Evolutionary conservation across 2,888 invertebrate species (phyloP), one percentile per base, ranked within the genome.

Genomic region (Laspeyria flexula): DNA sequence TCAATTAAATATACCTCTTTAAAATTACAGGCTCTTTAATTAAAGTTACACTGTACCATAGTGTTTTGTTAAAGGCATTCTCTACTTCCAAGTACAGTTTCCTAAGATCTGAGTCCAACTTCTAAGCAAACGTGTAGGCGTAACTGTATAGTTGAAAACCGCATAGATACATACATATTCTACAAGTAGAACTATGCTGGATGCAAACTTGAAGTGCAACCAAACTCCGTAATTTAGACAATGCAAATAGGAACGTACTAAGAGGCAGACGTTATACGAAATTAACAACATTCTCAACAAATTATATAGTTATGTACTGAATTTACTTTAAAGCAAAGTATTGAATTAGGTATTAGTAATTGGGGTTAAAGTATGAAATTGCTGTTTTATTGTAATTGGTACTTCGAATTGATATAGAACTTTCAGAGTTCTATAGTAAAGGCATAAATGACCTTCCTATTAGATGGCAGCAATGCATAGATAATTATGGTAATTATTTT

Each of bases 201-300:
- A 47, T 39, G 31, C 40, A 49, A 51, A 53, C 39, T 38, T 35
- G 12, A 38, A 35, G 4, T n/a, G 38, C 39, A 42, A 43, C 39
- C 52, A 43, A 35, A 29, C 42, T 31, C 57, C 50, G 44, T 60
- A 48, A 52, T 64, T 58, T 55, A 52, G 29, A 34, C 37, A 34
- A 35, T 42, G 53, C 47, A 49, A 59, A 55, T 60, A 43, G 44
- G 25, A 48, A 39, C 43, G 40, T 21, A 27, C 34, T 33, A 23
- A 1, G 23, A 41, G 25, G 44, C 30, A 58, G 48, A 55, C 47
- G 45, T 39, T 38, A 34, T 41, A 55, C 37, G 27, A 42, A 63
- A 51, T 64, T 46, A 57, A 64, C 43, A 35, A 54, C 43, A 43
- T 18, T 15, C 27, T 41, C 42, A 39, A 23, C 38, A 60, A 52